Conservation (phyloP, 1,140 invertebrate species). For the Phymastichus coffea region DNA sequence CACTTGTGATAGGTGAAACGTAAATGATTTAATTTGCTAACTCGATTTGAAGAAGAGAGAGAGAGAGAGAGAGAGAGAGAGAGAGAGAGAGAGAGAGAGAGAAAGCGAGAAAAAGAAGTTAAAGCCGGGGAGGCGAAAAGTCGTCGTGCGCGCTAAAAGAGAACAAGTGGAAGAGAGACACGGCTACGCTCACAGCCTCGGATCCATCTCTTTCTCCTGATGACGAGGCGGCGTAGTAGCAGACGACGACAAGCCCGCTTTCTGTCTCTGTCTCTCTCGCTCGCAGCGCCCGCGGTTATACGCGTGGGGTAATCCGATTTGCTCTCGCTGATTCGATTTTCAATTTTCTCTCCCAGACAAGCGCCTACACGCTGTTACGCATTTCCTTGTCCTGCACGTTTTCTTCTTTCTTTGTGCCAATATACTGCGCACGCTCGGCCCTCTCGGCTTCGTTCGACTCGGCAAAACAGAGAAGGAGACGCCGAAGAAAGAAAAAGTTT, state of each 20-base stretch:
- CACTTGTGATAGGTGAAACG: conserved; percentile 23
- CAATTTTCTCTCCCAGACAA: conserved; percentile 40
- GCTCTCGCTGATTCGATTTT: conserved; percentile 47
- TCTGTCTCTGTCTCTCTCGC: too few species aligned
- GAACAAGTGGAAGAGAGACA: background rate
- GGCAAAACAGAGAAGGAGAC: too few species aligned
- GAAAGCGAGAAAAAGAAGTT: background rate
- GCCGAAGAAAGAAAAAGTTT: background rate
- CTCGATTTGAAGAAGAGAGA: background rate
- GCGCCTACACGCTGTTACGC: conserved; percentile 34
- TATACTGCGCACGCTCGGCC: background rate
- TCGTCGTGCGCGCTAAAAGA: background rate
- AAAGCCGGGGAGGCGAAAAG: background rate
- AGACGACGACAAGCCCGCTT: too few species aligned
- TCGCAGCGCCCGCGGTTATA: conserved; percentile 21
- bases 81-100: background rate
- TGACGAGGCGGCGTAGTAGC: too few species aligned
- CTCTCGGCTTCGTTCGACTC: too few species aligned
- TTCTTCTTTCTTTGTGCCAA: conserved; percentile 27
- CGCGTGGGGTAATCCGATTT: conserved; percentile 45
- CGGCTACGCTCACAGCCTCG: background rate
- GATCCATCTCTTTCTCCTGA: too few species aligned
- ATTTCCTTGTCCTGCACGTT: conserved; percentile 32
- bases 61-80: too few species aligned
- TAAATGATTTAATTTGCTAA: conserved; percentile 37